phyloP scores from a whole-genome alignment of 2,888 invertebrate species.

The Apotomis capreana region DNA sequence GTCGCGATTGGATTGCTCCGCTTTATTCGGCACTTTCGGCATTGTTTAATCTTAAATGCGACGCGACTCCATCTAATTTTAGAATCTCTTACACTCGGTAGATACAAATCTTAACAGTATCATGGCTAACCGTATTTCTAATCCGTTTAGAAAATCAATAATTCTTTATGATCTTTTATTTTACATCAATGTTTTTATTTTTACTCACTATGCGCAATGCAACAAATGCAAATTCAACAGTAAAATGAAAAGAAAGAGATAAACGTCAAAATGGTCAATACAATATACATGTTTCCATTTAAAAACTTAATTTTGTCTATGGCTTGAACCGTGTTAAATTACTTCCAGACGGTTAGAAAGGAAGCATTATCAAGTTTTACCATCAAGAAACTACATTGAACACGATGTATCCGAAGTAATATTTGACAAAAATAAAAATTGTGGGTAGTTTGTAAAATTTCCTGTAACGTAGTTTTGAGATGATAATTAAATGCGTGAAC shows the following conservation, averaged over 20 bases:
- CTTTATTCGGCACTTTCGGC: constrained; percentile 78
- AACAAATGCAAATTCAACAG: constrained; percentile 17
- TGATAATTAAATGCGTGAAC: constrained; percentile 63
- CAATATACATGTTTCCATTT: constrained; percentile 12
- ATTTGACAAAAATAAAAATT: neutral
- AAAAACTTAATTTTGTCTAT: constrained; percentile 19
- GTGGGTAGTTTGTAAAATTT: constrained; percentile 56
- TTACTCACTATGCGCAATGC: constrained; percentile 32
- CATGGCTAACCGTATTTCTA: constrained; percentile 9
- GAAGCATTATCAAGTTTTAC: too few species aligned
- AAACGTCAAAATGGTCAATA: constrained; percentile 26
- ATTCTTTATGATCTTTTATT: constrained; percentile 1
- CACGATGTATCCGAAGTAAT: too few species aligned
- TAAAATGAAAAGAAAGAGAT: constrained; percentile 12
- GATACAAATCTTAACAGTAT: constrained; percentile 18
- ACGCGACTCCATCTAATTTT: constrained; percentile 50
- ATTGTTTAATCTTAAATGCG: constrained; percentile 56
- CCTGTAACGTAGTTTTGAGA: constrained; percentile 9
- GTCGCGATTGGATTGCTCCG: constrained; percentile 68
- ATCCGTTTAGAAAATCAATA: neutral
- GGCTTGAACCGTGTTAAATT: neutral
- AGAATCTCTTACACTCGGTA: constrained; percentile 42
- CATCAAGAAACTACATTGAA: too few species aligned
- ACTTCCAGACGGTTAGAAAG: too few species aligned
- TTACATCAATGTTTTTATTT: constrained; percentile 28